Base-by-base conservation (phyloP, 2,888 invertebrate genomes). In the Tetropium fuscum region DNA sequence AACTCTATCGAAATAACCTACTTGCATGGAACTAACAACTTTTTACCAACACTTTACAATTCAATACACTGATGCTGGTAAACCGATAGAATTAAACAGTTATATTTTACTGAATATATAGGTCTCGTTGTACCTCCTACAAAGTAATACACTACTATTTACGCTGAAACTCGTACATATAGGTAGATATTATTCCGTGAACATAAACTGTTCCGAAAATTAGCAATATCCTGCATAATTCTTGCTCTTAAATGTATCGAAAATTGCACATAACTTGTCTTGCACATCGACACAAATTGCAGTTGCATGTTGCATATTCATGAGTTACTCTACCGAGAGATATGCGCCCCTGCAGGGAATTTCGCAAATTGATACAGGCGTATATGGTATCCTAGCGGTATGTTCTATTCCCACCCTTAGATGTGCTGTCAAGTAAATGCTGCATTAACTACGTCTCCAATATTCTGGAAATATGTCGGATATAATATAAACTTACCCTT, bases 231-330 rank as follows among this genome's bases (percentile, higher is more conserved):
- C 15, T 0, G 25, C 4, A 40, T 40, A 51, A 40, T 40, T 18
- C 38, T n/a, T 5, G 11, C 38, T 25, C 27, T 27, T 51, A 51
- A 51, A 38, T 18, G 11, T 51, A 51, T 40, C 15, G 51, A 51
- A 51, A 51, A 51, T 27, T 51, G 22, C 25, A 11, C 51, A 25
- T 51, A 51, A 51, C 38, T 51, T 51, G 51, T 40, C 51, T 40
- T 22, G 51, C 22, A 38, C 40, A 51, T 51, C 51, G 51, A 51
- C 51, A 38, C 51, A 25, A 40, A 27, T 22, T 51, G 40, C 40
- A 51, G 51, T 27, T 51, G 51, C n/a, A n/a, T n/a, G n/a, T n/a
- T n/a, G n/a, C 51, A 51, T 51, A 51, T 51, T 51, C 51, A 51
- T 51, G 48, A 51, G 38, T n/a, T 27, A 25, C 27, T 40, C 38